Evolutionary conservation across 53 echinoderm and acorn worm genomes (phyloP).

Genomic region (Echinometra lucunter): DNA sequence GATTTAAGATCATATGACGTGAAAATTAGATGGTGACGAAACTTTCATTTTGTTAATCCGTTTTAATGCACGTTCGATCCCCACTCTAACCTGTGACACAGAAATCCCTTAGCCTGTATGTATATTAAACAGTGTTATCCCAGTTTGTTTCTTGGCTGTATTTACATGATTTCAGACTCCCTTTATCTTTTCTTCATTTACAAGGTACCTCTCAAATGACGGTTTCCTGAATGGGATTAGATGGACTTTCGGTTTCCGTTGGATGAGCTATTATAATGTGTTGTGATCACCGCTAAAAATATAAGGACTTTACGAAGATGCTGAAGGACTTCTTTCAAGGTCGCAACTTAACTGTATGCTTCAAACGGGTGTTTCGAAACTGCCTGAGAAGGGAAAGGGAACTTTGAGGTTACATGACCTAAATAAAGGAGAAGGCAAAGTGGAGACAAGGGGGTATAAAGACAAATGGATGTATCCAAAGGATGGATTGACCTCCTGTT

Average conservation of each 20-base stretch:
- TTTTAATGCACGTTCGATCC: too few relatives aligned
- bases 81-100: too few relatives aligned
- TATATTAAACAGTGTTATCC: neutral
- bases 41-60: too few relatives aligned
- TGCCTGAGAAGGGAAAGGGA: neutral
- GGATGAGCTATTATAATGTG: neutral
- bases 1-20: too few relatives aligned
- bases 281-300: neutral
- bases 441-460: neutral
- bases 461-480: too few relatives aligned
- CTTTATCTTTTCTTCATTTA: neutral
- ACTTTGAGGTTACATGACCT: neutral
- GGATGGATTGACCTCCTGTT: neutral
- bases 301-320: neutral
- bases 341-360: neutral
- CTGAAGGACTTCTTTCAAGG: neutral
- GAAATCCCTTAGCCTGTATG: too few relatives aligned
- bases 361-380: neutral
- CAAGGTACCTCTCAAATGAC: constrained; percentile 51
- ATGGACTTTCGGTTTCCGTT: constrained; percentile 23
- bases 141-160: neutral
- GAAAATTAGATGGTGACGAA: too few relatives aligned
- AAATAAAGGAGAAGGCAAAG: neutral
- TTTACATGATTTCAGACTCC: neutral
- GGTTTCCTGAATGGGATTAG: constrained; percentile 36